Base-by-base conservation (phyloP, 1,140 invertebrate species). In the Sinonovacula constricta region DNA sequence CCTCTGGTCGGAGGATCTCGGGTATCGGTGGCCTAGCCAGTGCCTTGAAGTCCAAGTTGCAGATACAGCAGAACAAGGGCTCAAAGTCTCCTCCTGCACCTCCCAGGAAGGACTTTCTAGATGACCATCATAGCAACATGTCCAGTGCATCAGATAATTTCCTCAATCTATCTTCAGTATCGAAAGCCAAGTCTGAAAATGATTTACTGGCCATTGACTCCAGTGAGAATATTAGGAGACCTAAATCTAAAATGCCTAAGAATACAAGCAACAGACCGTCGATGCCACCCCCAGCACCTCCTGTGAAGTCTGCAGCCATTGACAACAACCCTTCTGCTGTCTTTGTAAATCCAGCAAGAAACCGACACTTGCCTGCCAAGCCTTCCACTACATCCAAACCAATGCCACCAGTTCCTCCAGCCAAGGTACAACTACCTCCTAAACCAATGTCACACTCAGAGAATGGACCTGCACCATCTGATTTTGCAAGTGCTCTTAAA, bases 101-200 rank as follows among this genome's bases (percentile, higher is more conserved):
- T 31, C 76, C 62, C 22, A 76, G 74, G 45, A 72, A 81, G 39
- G 72, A 60, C 24, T 81, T 81, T 15, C 57, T 68, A 45, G 71
- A 66, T 56, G 68, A 69, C 24, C 39, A 74, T 33, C 45, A 54
- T 34, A 60, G 66, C 54, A 62, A 53, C 14, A 69, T 74, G 2
- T 34, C 66, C 76, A 33, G 30, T 51, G n/a, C 18, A 49, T 49
- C 39, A 54, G 39, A 45, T 18, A 45, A 18, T 45, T 10, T 7
- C 7, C 39, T 45, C 7, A 18, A 10, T 45, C 7, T 18, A 45
- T 7, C 39, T 45, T 45, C 39, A 10, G 18, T 45, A 18, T 10
- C 7, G 7, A 45, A 45, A 45, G 39, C 39, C 7, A 45, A 45
- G 39, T 45, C 39, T 10, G 39, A 45, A 45, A 45, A 45, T 45